Evolutionary conservation across 1,140 invertebrate species (phyloP), one percentile per base, ranked within the genome.

Genomic region (Ooceraea biroi): DNA sequence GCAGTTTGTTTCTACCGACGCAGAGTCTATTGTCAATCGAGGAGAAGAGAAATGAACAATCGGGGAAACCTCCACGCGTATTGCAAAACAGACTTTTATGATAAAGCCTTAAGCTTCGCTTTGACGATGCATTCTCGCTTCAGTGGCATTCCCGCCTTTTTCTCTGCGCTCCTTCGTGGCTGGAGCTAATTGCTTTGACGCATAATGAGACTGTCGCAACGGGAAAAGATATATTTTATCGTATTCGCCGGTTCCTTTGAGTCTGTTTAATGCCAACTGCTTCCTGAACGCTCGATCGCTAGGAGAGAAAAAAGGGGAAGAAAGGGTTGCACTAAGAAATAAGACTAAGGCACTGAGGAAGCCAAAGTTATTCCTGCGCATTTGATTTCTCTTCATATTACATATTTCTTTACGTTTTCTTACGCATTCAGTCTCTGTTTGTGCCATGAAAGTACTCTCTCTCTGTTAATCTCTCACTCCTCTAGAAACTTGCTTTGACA

Each of bases 11-110:
- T 57, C 10, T 8, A 68, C n/a, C 41, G 22, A 68, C 4, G 48
- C 63, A 55, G n/a, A 78, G 44, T 27, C 27, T 44, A 36, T 57
- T 19, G 63, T 27, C 50, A 46, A 30, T 80, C 36, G 41, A 55
- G 65, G 57, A 78, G 61, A 69, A 78, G 30, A 80, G 22, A 80
- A 80, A 57, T 57, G 76, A 71, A 46, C 76, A 80, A 71, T 69
- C 76, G 50, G 7, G n/a, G 25, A 69, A 78, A 78, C 63, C 50
- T 46, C 36, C 5, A 36, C 22, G 36, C 25, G 36, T 57, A 71
- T 80, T 48, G 44, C 50, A 55, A 41, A 69, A 44, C 50, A 17
- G 65, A 46, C 17, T 57, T 57, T 71, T 57, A 80, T 69, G n/a
- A 69, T 57, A 19, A 46, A 66, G 25, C 44, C 52, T 66, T 65